A percentile compares a stretch with the other conserved stretches of the same genome.
Conservation (phyloP, 2,797 vertebrate species). For the Dipus sagitta region DNA sequence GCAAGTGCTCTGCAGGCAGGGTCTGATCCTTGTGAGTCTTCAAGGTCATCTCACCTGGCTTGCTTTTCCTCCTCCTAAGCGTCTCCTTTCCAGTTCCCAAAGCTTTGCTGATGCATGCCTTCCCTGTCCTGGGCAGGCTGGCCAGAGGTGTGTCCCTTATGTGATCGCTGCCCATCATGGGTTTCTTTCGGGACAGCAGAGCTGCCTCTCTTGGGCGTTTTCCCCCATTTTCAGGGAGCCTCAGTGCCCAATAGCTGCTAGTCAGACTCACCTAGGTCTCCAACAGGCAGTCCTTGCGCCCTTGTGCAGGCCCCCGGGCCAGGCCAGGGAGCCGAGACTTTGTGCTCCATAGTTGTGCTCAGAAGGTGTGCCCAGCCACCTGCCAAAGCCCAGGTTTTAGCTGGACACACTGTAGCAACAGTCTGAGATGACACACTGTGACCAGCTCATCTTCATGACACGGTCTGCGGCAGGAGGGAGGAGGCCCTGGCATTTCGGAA, state of each 20-base stretch:
- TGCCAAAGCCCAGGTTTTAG: not conserved
- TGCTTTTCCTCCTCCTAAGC: not conserved
- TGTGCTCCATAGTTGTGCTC: not conserved
- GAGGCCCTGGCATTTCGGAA: not conserved
- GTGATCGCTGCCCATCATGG: not conserved
- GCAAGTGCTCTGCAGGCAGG: accelerated
- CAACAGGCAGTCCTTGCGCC: no score
- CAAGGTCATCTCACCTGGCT: no score
- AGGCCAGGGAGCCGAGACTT: not conserved
- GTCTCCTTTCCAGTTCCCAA: not conserved
- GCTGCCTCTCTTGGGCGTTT: not conserved
- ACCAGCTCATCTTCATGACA: slow-evolving; percentile 44
- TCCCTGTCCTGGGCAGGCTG: not conserved
- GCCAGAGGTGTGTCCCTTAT: not conserved
- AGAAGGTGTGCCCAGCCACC: not conserved
- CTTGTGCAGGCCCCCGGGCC: not conserved
- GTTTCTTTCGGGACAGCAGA: not conserved
- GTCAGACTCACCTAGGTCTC: not conserved
- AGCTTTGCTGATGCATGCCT: accelerated
- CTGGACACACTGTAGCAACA: not conserved
- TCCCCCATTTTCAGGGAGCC: not conserved
- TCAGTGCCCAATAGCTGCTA: not conserved
- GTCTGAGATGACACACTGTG: slow-evolving; percentile 12
- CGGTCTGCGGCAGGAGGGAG: not conserved
- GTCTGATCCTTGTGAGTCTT: not conserved